Evolutionary conservation across 1,140 invertebrate species (phyloP), one percentile per base, ranked within the genome.

Genomic region (Bombus waltoni): DNA sequence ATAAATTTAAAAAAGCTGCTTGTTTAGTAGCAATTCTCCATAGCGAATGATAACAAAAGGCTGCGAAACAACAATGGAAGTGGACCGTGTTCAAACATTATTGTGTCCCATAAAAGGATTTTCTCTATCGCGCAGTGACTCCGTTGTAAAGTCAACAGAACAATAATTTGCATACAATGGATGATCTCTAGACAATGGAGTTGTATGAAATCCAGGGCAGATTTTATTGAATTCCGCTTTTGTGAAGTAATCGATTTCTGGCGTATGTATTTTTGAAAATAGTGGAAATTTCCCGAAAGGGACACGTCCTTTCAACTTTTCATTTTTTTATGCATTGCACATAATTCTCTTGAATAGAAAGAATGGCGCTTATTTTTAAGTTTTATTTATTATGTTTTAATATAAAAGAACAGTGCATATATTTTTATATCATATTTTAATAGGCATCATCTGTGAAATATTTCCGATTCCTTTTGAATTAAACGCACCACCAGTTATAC

Each of bases 121-220:
- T 62, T 62, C 81, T 57, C 62, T 4, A 47, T 22, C 68, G 28
- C 4, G 77, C 68, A 73, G 35, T 32, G n/a, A 72, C 62, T 18
- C 28, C 62, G 38, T 38, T 75, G 42, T 81, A 35, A 85, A 38
- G 35, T 6, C 44, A 57, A 9, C 13, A 42, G 0, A 76, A 78
- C 59, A 84, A 22, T 53, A 53, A 53, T 84, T 79, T 74, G 59
- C 77, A 80, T 85, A 85, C 44, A 81, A 81, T 85, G 57, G 10
- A 57, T 62, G n/a, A 71, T 72, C 22, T 0, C n/a, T 53, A 28
- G 65, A 53, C 3, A n/a, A n/a, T 74, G 8, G 25, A 53, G 28
- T 70, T 44, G 2, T 3, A 22, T 0, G 10, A 71, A 71, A 71
- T 40, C 25, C 11, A 22, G 35, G 35, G 22, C 18, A 38, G 38